Evolutionary conservation across 2,888 invertebrate genomes (phyloP).

Genomic region (Caenorhabditis wallacei): DNA sequence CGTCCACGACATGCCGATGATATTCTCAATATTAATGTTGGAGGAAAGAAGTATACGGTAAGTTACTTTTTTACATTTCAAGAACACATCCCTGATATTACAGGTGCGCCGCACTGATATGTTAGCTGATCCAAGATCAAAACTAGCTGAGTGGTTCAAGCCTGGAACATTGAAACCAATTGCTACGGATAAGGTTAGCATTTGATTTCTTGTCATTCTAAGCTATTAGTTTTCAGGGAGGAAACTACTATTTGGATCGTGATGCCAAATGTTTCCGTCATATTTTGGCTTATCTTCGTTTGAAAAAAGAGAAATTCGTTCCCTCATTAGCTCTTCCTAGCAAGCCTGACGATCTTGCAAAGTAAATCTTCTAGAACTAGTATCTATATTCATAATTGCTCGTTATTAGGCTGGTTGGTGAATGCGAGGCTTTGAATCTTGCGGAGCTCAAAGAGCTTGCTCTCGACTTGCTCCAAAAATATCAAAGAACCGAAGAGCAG

Average conservation of each 20-base stretch:
- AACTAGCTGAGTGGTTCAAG: constrained; percentile 81
- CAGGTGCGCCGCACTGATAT: constrained; percentile 81
- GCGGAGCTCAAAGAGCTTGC: constrained; percentile 82
- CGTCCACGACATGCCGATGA: constrained; percentile 80
- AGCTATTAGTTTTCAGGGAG: constrained; percentile 69
- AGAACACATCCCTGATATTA: neutral
- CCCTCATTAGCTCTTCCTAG: constrained; percentile 82
- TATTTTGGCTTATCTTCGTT: constrained; percentile 96
- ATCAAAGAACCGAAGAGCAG: constrained; percentile 82
- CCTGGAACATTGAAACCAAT: constrained; percentile 78
- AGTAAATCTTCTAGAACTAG: constrained; percentile 65
- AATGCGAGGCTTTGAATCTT: constrained; percentile 82
- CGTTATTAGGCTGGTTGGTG: constrained; percentile 78
- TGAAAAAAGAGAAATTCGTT: constrained; percentile 87
- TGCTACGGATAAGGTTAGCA: constrained; percentile 76
- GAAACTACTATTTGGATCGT: constrained; percentile 96
- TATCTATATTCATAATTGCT: neutral
- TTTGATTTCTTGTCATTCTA: neutral
- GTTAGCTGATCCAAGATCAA: constrained; percentile 81
- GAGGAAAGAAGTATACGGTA: constrained; percentile 83
- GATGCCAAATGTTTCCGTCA: constrained; percentile 98
- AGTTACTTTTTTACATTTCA: neutral
- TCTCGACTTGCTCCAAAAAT: constrained; percentile 81
- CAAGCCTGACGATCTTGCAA: constrained; percentile 83
- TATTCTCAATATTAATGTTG: constrained; percentile 82